phyloP scores from a whole-genome alignment of 1,140 invertebrate species.

The Nylanderia fulva region DNA sequence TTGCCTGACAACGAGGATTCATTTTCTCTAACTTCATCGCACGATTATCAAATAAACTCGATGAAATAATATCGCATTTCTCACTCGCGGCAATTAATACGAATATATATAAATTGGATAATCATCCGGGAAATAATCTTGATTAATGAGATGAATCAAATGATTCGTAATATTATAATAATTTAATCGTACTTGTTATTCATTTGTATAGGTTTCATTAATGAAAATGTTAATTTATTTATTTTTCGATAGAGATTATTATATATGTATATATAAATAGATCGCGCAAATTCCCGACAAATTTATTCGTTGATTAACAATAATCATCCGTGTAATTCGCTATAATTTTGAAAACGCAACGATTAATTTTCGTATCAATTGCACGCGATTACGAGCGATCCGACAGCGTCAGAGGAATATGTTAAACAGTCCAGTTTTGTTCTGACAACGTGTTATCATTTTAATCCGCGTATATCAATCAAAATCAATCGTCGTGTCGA shows the following conservation, averaged over 20 bases:
- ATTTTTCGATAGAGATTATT: neutral
- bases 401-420: neutral
- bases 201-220: neutral
- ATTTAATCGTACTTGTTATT: neutral
- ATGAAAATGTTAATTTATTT: conserved; percentile 8
- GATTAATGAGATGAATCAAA: conserved; percentile 11
- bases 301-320: neutral
- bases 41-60: conserved; percentile 19
- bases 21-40: conserved; percentile 51
- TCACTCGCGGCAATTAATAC: neutral
- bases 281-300: neutral
- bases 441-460: neutral
- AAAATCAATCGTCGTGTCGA: neutral
- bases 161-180: conserved; percentile 15
- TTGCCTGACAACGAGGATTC: conserved; percentile 90
- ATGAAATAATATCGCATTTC: conserved; percentile 4
- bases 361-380: neutral
- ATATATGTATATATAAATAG: too few relatives aligned
- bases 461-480: neutral
- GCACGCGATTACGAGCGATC: neutral
- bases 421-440: neutral
- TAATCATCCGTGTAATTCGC: neutral
- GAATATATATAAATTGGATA: conserved; percentile 18
- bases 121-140: neutral
- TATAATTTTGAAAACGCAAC: neutral